phyloP scores from a whole-genome alignment of 2,888 invertebrate genomes.

The Gymnoscelis rufifasciata region DNA sequence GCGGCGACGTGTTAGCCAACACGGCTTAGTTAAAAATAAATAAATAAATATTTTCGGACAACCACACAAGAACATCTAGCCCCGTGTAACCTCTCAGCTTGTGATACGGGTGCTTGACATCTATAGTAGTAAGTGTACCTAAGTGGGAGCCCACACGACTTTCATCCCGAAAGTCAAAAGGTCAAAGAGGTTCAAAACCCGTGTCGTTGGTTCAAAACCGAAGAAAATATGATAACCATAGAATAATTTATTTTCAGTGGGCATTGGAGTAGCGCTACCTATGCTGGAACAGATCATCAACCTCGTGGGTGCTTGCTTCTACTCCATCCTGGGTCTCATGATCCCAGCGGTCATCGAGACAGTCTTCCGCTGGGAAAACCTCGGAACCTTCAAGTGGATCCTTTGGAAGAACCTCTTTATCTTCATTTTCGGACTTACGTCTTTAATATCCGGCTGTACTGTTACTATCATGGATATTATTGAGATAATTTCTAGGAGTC shows the following conservation, averaged over 20 bases:
- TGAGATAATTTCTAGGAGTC: slow-evolving; percentile 41
- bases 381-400: slow-evolving; percentile 83
- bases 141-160: too few relatives aligned
- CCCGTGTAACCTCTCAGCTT: too few relatives aligned
- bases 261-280: slow-evolving; percentile 68
- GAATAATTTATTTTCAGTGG: slow-evolving; percentile 45
- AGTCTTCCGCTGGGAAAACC: slow-evolving; percentile 83
- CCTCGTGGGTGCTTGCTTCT: slow-evolving; percentile 77
- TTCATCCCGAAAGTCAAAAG: too few relatives aligned
- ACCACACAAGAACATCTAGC: too few relatives aligned
- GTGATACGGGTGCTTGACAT: too few relatives aligned
- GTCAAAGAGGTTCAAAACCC: too few relatives aligned
- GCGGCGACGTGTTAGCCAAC: too few relatives aligned
- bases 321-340: slow-evolving; percentile 85
- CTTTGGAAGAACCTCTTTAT: slow-evolving; percentile 83
- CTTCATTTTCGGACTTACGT: slow-evolving; percentile 78
- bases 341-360: slow-evolving; percentile 87
- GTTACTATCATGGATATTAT: slow-evolving; percentile 65
- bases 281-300: slow-evolving; percentile 71
- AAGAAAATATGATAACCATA: too few relatives aligned
- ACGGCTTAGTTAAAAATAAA: too few relatives aligned
- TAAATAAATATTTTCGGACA: too few relatives aligned
- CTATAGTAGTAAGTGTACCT: too few relatives aligned
- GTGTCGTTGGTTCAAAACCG: too few relatives aligned
- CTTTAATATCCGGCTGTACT: slow-evolving; percentile 81